A percentile compares a stretch with the other conserved stretches of the same genome.
These are phyloP conservation scores for Pandemis heparana DNA, from an alignment of 2,888 invertebrate species.

Conservation along the genomic window DNA sequence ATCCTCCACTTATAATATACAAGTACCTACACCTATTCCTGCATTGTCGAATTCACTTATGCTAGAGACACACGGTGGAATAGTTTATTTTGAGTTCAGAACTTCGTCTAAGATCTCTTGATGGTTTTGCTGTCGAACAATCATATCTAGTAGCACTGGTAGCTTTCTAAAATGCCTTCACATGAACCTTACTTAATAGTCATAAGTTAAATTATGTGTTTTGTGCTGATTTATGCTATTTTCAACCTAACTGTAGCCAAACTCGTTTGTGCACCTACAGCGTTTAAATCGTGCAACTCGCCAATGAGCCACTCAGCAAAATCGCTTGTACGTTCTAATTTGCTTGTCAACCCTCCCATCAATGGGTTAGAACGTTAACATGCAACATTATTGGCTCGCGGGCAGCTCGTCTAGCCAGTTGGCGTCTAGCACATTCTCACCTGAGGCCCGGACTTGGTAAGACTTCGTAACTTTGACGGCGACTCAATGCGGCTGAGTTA, in stretches of 20 bases:
- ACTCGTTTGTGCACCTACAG: neutral
- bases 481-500: constrained; percentile 68
- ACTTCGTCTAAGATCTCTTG: constrained; percentile 26
- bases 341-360: constrained; percentile 45
- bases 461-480: constrained; percentile 82
- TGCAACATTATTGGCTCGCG: constrained; percentile 76
- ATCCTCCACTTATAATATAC: constrained; percentile 64
- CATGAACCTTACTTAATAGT: neutral
- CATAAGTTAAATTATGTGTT: neutral
- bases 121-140: constrained; percentile 4
- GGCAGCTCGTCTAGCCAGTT: constrained; percentile 78
- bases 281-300: constrained; percentile 40
- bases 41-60: constrained; percentile 79
- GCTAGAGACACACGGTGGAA: constrained; percentile 57
- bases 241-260: neutral
- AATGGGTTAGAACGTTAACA: constrained; percentile 60
- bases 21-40: constrained; percentile 67
- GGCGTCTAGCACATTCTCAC: constrained; percentile 85
- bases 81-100: constrained; percentile 36
- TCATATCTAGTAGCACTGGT: neutral
- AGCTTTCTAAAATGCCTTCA: neutral
- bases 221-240: no score
- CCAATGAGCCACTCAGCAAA: constrained; percentile 40
- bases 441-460: constrained; percentile 81
- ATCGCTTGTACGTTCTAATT: constrained; percentile 24